Conservation (phyloP, 2,888 invertebrate genomes). For the Atrina japonica region DNA sequence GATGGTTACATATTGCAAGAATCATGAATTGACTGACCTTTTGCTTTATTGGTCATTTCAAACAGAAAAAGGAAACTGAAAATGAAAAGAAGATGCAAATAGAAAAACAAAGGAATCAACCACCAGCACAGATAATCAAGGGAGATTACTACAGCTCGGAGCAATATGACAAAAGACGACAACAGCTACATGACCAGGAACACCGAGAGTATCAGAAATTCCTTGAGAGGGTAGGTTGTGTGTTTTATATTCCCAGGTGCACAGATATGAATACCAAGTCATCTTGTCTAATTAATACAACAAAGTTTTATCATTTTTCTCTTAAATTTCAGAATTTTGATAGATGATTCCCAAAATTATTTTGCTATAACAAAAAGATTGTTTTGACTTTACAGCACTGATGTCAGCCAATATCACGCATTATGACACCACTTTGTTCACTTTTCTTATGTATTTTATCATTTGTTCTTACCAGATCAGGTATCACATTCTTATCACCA, state of each 20-base stretch:
- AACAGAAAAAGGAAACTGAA: slow-evolving; percentile 22
- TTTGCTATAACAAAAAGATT: too few relatives aligned
- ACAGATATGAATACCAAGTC: neutral
- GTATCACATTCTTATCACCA: too few relatives aligned
- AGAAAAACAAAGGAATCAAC: slow-evolving; percentile 11
- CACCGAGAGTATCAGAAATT: slow-evolving; percentile 27
- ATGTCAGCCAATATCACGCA: too few relatives aligned
- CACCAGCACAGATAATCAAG: slow-evolving; percentile 22
- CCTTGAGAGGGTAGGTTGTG: slow-evolving; percentile 21
- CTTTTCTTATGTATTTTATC: too few relatives aligned
- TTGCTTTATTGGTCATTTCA: neutral
- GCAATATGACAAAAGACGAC: slow-evolving; percentile 23
- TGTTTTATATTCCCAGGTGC: neutral
- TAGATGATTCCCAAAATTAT: too few relatives aligned
- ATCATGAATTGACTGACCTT: neutral
- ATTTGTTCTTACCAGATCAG: too few relatives aligned
- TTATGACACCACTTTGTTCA: too few relatives aligned
- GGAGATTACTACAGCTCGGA: slow-evolving; percentile 33
- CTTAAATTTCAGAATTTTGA: too few relatives aligned
- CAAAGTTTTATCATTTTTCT: too few relatives aligned
- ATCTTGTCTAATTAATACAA: too few relatives aligned
- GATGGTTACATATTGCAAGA: too few relatives aligned
- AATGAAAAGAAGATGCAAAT: slow-evolving; percentile 18
- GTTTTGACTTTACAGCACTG: too few relatives aligned
- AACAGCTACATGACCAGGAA: neutral